Percentiles rank a stretch among this genome's conserved stretches.
Conservation (phyloP, 2,888 invertebrate genomes). For the Rhodophaea formosa region DNA sequence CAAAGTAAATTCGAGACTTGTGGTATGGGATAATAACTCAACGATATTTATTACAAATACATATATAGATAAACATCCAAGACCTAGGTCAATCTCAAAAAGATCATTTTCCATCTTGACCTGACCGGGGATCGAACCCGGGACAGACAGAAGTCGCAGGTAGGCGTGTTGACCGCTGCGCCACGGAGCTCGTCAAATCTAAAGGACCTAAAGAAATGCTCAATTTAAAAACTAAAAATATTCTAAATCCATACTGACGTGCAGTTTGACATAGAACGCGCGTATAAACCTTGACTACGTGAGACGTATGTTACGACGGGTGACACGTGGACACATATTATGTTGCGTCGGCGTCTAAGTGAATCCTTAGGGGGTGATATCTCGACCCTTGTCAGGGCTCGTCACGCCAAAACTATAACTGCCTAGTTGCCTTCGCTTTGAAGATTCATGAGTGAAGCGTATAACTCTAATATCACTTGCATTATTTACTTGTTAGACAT, state of each 20-base stretch:
- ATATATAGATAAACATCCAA: too few relatives aligned
- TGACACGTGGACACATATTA: slow-evolving; percentile 19
- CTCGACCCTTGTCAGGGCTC: slow-evolving; percentile 30
- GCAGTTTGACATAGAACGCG: background rate
- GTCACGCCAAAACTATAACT: slow-evolving; percentile 34
- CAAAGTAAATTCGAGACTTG: too few relatives aligned
- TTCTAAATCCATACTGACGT: background rate
- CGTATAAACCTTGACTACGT: background rate
- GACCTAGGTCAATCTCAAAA: too few relatives aligned
- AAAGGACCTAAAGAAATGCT: too few relatives aligned
- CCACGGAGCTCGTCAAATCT: too few relatives aligned
- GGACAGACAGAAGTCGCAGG: too few relatives aligned
- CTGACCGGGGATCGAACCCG: too few relatives aligned
- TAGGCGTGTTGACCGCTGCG: too few relatives aligned
- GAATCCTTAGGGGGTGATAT: slow-evolving; percentile 38
- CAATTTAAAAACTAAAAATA: background rate
- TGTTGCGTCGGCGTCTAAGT: slow-evolving; percentile 21
- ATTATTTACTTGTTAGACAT: slow-evolving; percentile 24
- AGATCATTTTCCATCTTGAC: too few relatives aligned
- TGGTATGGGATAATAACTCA: too few relatives aligned
- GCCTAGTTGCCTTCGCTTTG: slow-evolving; percentile 24
- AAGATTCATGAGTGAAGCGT: slow-evolving; percentile 27
- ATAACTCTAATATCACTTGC: slow-evolving; percentile 29
- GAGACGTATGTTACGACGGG: background rate
- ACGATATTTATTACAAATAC: too few relatives aligned